Conservation (phyloP, 2,888 invertebrate species). For the Polyommatus icarus region DNA sequence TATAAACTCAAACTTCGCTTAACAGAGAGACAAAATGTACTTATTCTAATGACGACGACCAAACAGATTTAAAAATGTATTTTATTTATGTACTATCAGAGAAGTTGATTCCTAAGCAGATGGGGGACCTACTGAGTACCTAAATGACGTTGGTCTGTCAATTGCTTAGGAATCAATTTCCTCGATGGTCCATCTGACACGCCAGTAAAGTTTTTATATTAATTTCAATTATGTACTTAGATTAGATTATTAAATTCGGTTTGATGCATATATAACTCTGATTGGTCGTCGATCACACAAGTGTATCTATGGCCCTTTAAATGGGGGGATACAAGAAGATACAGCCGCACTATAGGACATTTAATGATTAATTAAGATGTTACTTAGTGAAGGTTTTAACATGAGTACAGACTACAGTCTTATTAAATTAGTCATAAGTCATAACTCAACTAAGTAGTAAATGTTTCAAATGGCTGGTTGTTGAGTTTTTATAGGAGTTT, state of each 20-base stretch:
- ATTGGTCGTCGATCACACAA: constrained; percentile 12
- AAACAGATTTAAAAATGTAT: background rate
- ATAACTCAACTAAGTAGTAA: background rate
- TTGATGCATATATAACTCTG: constrained; percentile 35
- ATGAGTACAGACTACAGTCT: too few species aligned
- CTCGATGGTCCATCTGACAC: background rate
- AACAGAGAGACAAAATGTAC: constrained; percentile 33
- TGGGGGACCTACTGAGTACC: too few species aligned
- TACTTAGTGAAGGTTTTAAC: too few species aligned
- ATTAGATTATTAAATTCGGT: background rate
- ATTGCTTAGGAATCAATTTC: too few species aligned
- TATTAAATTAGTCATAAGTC: background rate
- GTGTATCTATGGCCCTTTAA: background rate
- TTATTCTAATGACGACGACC: background rate
- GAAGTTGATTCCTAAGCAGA: too few species aligned
- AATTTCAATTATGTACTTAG: background rate
- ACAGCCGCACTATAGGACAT: background rate
- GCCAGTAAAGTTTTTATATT: background rate
- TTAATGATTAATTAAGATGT: background rate
- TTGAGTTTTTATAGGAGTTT: background rate
- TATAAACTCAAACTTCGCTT: constrained; percentile 41
- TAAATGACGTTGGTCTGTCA: too few species aligned
- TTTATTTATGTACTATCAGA: background rate
- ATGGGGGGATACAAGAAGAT: constrained; percentile 4
- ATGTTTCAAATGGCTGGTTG: background rate